phyloP scores from a whole-genome alignment of 2,797 vertebrate species.

The Hafferia zeledoni region DNA sequence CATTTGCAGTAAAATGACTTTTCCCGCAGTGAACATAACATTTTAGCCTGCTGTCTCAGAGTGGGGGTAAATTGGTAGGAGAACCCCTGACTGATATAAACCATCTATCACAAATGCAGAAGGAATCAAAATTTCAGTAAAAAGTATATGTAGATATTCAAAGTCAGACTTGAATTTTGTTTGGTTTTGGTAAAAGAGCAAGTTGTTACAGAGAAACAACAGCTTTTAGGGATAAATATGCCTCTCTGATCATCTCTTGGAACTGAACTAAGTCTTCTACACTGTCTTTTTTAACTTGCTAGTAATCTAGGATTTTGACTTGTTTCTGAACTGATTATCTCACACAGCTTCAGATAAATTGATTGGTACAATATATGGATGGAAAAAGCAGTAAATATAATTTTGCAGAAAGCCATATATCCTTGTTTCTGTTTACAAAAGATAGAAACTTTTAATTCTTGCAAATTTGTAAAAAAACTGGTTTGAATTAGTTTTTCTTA shows the following conservation, averaged over 20 bases:
- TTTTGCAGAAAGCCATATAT: not conserved
- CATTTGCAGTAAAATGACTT: not conserved
- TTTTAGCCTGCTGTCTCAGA: not conserved
- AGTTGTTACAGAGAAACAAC: not conserved
- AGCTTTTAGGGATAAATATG: not conserved
- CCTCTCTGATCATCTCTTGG: not conserved
- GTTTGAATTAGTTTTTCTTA: slow-evolving; percentile 14
- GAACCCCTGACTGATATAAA: not conserved
- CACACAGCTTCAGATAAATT: not conserved
- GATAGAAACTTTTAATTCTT: not conserved
- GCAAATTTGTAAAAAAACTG: not conserved
- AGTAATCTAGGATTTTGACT: not conserved
- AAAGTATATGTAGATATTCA: not conserved
- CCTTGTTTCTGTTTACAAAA: not conserved
- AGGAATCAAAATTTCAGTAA: not conserved
- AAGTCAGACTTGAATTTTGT: not conserved
- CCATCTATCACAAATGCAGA: not conserved
- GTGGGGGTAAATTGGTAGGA: not conserved
- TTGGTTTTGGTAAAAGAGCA: not conserved
- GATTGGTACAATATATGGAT: not conserved
- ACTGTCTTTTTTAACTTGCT: not conserved
- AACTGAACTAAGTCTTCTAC: not conserved
- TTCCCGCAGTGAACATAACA: not conserved
- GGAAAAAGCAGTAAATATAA: not conserved
- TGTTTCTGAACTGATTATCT: not conserved